phyloP scores from a whole-genome alignment of 1,140 invertebrate species.

The Sycobia sp. region DNA sequence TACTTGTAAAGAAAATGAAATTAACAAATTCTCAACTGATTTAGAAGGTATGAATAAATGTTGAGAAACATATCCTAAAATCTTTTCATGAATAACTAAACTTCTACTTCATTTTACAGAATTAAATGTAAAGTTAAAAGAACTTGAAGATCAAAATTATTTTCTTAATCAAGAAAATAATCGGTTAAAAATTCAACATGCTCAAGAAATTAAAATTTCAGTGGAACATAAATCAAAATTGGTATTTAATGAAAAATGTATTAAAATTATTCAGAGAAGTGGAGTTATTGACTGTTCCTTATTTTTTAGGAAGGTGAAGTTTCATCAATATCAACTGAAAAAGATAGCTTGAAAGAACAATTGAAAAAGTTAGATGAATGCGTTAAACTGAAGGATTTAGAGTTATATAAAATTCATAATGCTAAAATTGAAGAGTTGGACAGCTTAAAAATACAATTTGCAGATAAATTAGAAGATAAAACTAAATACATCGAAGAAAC shows the following conservation, averaged over 20 bases:
- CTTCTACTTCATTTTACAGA: conserved; percentile 39
- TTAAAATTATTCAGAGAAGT: not conserved
- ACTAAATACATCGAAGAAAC: conserved; percentile 48
- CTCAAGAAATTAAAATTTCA: conserved; percentile 36
- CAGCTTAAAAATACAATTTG: conserved; percentile 47
- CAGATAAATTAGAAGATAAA: conserved; percentile 47
- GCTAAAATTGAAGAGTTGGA: conserved; percentile 46
- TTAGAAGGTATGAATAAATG: conserved; percentile 43
- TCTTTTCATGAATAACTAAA: no score
- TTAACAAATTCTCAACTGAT: conserved; percentile 40
- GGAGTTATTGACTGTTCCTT: no score
- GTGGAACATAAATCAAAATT: conserved; percentile 44
- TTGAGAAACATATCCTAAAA: conserved; percentile 7
- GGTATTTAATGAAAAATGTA: conserved; percentile 35
- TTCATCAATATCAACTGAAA: conserved; percentile 36
- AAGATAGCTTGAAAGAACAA: conserved; percentile 37
- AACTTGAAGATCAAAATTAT: conserved; percentile 38
- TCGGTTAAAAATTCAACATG: conserved; percentile 28
- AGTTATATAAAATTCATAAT: conserved; percentile 48
- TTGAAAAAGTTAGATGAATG: conserved; percentile 44
- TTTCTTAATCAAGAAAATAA: conserved; percentile 40
- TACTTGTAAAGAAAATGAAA: conserved; percentile 44
- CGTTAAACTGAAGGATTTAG: conserved; percentile 44
- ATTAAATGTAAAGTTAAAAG: conserved; percentile 38
- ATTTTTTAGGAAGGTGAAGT: conserved; percentile 45